Conservation (phyloP, 2,888 invertebrate species). For the Eucera pruinosa region DNA sequence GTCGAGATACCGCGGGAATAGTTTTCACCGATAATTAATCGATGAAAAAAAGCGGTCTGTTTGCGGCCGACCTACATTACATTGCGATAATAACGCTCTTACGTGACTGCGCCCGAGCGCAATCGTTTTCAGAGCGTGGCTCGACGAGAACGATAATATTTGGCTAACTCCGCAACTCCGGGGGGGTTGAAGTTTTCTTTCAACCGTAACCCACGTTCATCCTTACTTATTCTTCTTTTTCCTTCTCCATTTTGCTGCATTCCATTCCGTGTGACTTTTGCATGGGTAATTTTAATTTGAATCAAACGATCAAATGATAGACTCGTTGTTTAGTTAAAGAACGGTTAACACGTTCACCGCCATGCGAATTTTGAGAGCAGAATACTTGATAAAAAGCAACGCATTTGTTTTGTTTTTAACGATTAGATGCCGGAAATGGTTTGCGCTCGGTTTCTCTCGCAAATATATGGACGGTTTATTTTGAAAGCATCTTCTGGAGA, state of each 20-base stretch:
- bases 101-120: slow-evolving; percentile 42
- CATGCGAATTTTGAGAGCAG: too few species aligned
- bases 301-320: too few species aligned
- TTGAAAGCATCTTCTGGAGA: too few species aligned
- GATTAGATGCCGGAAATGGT: too few species aligned
- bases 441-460: too few species aligned
- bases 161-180: neutral
- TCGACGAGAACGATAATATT: slow-evolving; percentile 40
- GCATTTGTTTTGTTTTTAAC: too few species aligned
- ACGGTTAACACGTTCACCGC: too few species aligned
- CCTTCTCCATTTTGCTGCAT: neutral
- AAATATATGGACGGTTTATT: too few species aligned
- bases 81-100: slow-evolving; percentile 79
- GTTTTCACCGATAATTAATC: slow-evolving; percentile 82
- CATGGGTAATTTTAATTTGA: too few species aligned
- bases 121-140: slow-evolving; percentile 39
- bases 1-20: slow-evolving; percentile 73
- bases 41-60: slow-evolving; percentile 80
- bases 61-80: slow-evolving; percentile 83
- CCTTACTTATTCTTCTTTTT: neutral
- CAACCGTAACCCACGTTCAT: neutral
- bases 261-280: neutral
- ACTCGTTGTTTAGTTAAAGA: too few species aligned
- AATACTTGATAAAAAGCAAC: too few species aligned
- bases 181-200: slow-evolving; percentile 10